Conservation (phyloP, 2,797 vertebrate genomes). For the Myiothlypis coronata region DNA sequence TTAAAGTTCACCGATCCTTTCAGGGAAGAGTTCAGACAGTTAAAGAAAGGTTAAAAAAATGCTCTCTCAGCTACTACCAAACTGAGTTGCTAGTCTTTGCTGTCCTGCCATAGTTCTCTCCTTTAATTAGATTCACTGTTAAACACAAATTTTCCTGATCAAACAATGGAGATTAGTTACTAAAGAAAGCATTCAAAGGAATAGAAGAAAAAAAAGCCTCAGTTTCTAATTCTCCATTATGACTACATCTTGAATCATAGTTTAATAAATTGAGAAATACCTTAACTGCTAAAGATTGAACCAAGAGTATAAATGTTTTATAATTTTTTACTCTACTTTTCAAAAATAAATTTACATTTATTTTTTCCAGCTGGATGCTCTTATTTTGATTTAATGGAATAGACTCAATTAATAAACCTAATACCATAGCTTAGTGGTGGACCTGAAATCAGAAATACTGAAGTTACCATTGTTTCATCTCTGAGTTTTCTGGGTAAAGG, state of each 20-base stretch:
- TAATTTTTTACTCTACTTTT: neutral
- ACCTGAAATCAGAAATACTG: neutral
- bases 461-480: neutral
- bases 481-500: neutral
- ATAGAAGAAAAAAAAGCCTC: neutral
- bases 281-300: neutral
- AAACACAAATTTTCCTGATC: neutral
- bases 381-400: slow-evolving; percentile 4
- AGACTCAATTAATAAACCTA: neutral
- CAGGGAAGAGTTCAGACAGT: neutral
- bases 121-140: neutral
- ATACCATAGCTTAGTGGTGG: neutral
- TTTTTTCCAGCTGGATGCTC: slow-evolving; percentile 1
- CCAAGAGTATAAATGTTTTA: neutral
- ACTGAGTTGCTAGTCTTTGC: neutral
- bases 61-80: neutral
- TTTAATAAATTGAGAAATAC: neutral
- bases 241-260: neutral
- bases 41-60: neutral
- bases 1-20: neutral
- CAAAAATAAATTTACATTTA: neutral
- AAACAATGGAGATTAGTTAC: neutral
- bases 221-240: neutral
- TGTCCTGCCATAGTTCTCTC: neutral
- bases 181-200: neutral